Percentiles rank a stretch among this genome's conserved stretches.
Conservation (phyloP, 2,113 vertebrate species). For the Eulemur rufifrons region DNA sequence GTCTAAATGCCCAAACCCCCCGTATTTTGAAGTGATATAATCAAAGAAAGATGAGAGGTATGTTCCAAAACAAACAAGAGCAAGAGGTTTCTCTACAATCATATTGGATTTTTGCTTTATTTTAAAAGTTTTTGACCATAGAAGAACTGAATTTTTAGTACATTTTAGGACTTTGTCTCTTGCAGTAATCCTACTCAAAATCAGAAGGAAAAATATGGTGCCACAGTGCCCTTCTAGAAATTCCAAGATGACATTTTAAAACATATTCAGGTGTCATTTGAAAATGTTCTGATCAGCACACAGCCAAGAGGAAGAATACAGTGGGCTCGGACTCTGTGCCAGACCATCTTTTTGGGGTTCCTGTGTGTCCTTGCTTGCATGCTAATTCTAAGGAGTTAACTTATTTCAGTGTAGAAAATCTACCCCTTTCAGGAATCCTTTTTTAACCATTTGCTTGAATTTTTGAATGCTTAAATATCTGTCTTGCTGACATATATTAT, state of each 20-base stretch:
- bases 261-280: background rate
- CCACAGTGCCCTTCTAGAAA: background rate
- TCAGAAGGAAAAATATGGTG: background rate
- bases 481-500: background rate
- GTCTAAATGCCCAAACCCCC: background rate
- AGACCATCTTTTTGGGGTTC: background rate
- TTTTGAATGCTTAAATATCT: background rate
- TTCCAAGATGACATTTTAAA: background rate
- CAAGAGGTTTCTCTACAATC: background rate
- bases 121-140: background rate
- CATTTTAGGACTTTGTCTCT: background rate
- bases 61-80: background rate
- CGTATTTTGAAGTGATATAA: background rate
- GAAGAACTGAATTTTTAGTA: background rate
- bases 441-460: constrained; percentile 15
- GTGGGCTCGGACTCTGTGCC: background rate
- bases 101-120: background rate
- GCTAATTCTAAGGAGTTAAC: background rate
- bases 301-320: background rate
- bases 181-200: background rate
- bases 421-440: background rate
- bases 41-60: background rate
- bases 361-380: background rate
- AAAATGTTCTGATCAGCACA: background rate
- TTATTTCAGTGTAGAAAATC: background rate